phyloP scores from a whole-genome alignment of 2,888 invertebrate genomes.

The Melieria crassipennis region DNA sequence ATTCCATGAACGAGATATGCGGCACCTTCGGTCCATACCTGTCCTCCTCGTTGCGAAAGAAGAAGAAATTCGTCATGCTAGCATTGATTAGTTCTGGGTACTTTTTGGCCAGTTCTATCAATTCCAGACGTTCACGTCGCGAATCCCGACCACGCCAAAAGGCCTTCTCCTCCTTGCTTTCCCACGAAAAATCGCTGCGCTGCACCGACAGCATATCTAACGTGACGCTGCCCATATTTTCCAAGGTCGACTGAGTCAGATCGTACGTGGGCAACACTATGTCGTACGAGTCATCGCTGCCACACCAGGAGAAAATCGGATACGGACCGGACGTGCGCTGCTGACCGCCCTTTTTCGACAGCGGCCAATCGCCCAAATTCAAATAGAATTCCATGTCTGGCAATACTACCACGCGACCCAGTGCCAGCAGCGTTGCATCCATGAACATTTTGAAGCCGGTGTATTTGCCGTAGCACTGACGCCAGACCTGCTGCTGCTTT shows the following conservation, averaged over 20 bases:
- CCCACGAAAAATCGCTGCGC: slow-evolving; percentile 78
- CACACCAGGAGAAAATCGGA: slow-evolving; percentile 97
- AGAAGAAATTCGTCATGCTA: slow-evolving; percentile 95
- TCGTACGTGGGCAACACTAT: slow-evolving; percentile 97
- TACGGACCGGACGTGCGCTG: slow-evolving; percentile 68
- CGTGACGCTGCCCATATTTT: slow-evolving; percentile 93
- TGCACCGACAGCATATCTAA: slow-evolving; percentile 92
- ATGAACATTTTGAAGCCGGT: slow-evolving; percentile 96
- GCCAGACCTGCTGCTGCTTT: slow-evolving; percentile 82
- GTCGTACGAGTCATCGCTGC: slow-evolving; percentile 84
- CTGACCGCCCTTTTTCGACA: slow-evolving; percentile 70
- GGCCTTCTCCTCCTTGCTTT: slow-evolving; percentile 76
- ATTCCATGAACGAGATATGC: slow-evolving; percentile 89
- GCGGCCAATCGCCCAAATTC: slow-evolving; percentile 96
- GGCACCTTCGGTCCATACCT: slow-evolving; percentile 87
- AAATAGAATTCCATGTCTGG: slow-evolving; percentile 91
- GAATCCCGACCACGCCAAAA: slow-evolving; percentile 96
- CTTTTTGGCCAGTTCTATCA: slow-evolving; percentile 80
- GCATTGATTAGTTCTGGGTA: slow-evolving; percentile 87
- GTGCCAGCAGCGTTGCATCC: slow-evolving; percentile 84
- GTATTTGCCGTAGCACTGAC: slow-evolving; percentile 93
- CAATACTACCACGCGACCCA: slow-evolving; percentile 80
- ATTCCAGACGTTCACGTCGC: slow-evolving; percentile 81
- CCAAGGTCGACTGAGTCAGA: slow-evolving; percentile 88
- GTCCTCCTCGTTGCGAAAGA: slow-evolving; percentile 85